A percentile compares a stretch with the other conserved stretches of the same genome.
phyloP scores from a whole-genome alignment of 1,140 invertebrate species.

The Trichogramma pretiosum region DNA sequence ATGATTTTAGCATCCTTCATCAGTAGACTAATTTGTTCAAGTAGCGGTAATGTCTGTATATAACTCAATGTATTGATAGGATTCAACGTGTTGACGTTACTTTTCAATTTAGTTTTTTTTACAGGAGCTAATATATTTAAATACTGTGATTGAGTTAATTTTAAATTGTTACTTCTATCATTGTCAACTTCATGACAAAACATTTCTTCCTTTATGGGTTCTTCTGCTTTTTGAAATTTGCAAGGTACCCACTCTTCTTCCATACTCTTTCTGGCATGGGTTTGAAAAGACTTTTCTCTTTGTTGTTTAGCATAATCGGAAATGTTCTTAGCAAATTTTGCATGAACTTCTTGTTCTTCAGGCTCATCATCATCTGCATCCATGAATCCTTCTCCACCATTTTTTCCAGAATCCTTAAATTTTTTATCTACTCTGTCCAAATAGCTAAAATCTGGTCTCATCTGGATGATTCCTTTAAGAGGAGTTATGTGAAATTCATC shows the following conservation, averaged over 20 bases:
- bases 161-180: conserved; percentile 48
- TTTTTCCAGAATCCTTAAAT: conserved; percentile 51
- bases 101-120: conserved; percentile 50
- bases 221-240: no score
- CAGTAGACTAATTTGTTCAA: conserved; percentile 65
- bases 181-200: conserved; percentile 51
- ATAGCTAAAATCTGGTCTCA: conserved; percentile 71
- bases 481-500: conserved; percentile 65
- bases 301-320: conserved; percentile 65
- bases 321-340: conserved; percentile 70
- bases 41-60: conserved; percentile 54
- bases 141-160: conserved; percentile 54
- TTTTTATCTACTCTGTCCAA: conserved; percentile 69
- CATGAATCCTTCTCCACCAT: conserved; percentile 49
- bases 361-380: conserved; percentile 56
- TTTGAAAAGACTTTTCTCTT: conserved; percentile 66
- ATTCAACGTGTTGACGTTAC: conserved; percentile 40
- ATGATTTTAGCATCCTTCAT: conserved; percentile 71
- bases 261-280: conserved; percentile 58
- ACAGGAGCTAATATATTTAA: conserved; percentile 58
- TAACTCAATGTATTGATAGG: conserved; percentile 52
- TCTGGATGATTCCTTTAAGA: conserved; percentile 61
- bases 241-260: conserved; percentile 73
- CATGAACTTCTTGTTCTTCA: conserved; percentile 72
- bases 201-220: no score